These are phyloP conservation scores for Montipora capitata DNA, from an alignment of 92 coral and sea anemone genomes.

Conservation along the genomic window DNA sequence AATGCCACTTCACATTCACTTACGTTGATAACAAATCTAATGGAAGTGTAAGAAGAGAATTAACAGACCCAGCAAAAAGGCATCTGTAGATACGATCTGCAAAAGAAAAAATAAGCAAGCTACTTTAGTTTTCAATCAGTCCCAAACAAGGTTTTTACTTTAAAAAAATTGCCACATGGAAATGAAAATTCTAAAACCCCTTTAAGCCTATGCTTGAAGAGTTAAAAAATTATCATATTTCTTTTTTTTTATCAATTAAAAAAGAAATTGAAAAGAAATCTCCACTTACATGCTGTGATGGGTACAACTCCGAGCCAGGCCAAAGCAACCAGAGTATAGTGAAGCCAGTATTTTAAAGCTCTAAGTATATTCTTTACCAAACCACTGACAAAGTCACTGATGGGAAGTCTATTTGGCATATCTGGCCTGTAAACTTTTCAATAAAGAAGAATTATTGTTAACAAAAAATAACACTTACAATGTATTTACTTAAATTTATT, in stretches of 20 bases:
- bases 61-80: conserved; percentile 96
- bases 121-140: neutral
- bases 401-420: conserved; percentile 96
- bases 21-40: conserved; percentile 97
- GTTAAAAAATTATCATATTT: no score
- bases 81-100: conserved; percentile 98
- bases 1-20: conserved; percentile 22
- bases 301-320: conserved; percentile 99
- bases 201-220: no score
- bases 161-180: no score
- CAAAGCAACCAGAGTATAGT: conserved; percentile 95
- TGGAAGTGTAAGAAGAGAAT: conserved; percentile 94
- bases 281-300: conserved; percentile 96
- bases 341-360: conserved; percentile 96
- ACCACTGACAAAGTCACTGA: conserved; percentile 95
- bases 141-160: no score
- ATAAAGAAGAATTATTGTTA: neutral
- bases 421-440: conserved; percentile 92
- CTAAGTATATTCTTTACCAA: conserved; percentile 87
- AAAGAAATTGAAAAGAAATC: neutral
- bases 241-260: no score
- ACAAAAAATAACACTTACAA: neutral
- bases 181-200: no score
- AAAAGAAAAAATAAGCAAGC: neutral
- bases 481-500: no score